Evolutionary conservation across 2,797 vertebrate species (phyloP), one percentile per base, ranked within the genome.

Genomic region (Schizothorax lantsangensis): DNA sequence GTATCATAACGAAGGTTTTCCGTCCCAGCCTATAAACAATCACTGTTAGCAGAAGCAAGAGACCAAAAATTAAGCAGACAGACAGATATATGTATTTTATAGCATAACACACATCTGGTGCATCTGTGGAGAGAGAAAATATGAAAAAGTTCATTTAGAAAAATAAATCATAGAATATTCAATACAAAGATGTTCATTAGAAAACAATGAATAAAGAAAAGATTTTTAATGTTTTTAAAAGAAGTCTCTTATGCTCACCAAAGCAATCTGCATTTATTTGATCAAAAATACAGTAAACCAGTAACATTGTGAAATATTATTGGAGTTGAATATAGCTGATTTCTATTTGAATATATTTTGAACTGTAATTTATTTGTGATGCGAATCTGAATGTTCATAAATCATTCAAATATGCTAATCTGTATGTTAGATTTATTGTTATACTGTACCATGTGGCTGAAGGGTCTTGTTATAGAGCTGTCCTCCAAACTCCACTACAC

Each of bases 401-500:
- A 79, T 40, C 6, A 57, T 40, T 78, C 0, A 17, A 23, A 23
- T 38, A 17, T n/a, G 33, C 49, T 15, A 21, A 78, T 57, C 33
- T 52, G 9, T 59, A 59, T 17, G n/a, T 79, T 43, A 40, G 36
- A n/a, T 15, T 45, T 30, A 45, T 11, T n/a, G 43, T 77, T 79
- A 30, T 59, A 79, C 38, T 83, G 4, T 40, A 85, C 87, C 75
- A 62, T 71, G 33, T 30, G 6, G 33, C 77, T 87, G 80, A 78
- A 90, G 66, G 2, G 79, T 87, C 75, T 85, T 87, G 43, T 26
- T 72, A 47, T 72, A 71, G 10, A 36, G 59, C 40, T 69, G 64
- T 33, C 89, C 87, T 26, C 33, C 64, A 33, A 86, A 69, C 43
- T 87, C 52, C 21, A 90, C 89, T 26, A 88, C 75, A 72, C 87